These are phyloP conservation scores for Papilio glaucus DNA, from an alignment of 1,140 invertebrate genomes.

Conservation along the genomic window DNA sequence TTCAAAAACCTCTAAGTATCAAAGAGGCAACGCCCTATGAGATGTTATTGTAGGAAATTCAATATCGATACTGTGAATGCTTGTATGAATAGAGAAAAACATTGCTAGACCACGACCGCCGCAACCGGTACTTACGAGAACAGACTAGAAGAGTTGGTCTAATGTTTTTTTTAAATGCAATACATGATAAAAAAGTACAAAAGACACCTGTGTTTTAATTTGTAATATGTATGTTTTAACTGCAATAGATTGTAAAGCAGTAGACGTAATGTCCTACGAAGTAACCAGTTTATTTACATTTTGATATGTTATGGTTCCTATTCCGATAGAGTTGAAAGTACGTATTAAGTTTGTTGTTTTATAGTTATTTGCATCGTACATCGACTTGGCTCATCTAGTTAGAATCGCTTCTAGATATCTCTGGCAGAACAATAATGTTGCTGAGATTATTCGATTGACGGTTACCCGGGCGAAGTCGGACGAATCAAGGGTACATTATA, in stretches of 20 bases:
- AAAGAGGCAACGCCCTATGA: not conserved
- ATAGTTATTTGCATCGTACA: no score
- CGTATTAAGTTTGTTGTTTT: no score
- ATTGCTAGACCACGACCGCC: constrained; percentile 10
- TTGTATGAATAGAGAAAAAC: constrained; percentile 26
- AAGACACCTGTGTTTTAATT: not conserved
- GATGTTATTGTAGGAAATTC: constrained; percentile 17
- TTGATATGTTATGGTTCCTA: no score
- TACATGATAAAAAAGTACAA: not conserved
- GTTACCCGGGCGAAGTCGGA: not conserved
- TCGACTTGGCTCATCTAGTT: no score
- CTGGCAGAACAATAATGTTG: no score
- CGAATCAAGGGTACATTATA: not conserved
- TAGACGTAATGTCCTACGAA: not conserved
- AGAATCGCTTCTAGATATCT: no score
- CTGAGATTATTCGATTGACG: no score
- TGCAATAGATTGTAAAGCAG: not conserved
- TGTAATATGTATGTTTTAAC: not conserved
- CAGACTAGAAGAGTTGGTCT: constrained; percentile 25
- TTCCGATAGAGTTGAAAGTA: no score
- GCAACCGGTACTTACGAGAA: constrained; percentile 24
- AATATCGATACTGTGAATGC: constrained; percentile 1
- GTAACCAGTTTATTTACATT: no score
- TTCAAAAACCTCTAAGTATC: no score
- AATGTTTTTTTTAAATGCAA: not conserved